Evolutionary conservation across 2,113 vertebrate genomes (phyloP).

Genomic region (Microtus pennsylvanicus): DNA sequence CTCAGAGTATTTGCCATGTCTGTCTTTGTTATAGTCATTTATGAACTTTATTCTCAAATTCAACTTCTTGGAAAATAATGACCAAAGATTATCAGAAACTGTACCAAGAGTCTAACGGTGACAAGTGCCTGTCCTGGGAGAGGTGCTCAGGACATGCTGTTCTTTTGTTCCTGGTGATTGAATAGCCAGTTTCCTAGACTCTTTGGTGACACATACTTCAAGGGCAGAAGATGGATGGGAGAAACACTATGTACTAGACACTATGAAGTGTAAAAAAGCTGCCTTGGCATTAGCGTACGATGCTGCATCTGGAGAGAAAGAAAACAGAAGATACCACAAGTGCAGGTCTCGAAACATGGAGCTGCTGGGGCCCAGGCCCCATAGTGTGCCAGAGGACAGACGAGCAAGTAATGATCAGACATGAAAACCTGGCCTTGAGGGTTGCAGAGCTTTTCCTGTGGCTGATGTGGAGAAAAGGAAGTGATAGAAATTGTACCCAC

Average conservation of each 20-base stretch:
- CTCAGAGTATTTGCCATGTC: neutral
- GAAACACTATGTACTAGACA: neutral
- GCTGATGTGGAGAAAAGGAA: neutral
- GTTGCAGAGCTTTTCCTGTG: too few relatives aligned
- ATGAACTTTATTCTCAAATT: neutral
- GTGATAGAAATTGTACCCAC: neutral
- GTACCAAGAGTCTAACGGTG: neutral
- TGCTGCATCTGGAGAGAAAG: neutral
- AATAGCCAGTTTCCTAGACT: neutral
- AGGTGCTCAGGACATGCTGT: neutral
- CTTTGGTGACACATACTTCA: neutral
- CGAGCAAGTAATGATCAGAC: neutral
- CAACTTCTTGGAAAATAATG: neutral
- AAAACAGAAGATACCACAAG: neutral
- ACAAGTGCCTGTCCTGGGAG: neutral
- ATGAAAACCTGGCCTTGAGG: neutral
- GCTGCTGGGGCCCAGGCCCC: fast-evolving
- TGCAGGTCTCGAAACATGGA: neutral
- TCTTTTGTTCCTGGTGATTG: neutral
- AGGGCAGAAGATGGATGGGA: neutral
- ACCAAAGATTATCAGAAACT: neutral
- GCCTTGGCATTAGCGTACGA: neutral
- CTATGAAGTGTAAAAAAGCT: neutral
- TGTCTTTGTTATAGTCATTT: neutral
- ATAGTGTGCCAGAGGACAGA: neutral